Evolutionary conservation across 1,140 invertebrate genomes (phyloP).

Genomic region (Drosophila tsacasi): DNA sequence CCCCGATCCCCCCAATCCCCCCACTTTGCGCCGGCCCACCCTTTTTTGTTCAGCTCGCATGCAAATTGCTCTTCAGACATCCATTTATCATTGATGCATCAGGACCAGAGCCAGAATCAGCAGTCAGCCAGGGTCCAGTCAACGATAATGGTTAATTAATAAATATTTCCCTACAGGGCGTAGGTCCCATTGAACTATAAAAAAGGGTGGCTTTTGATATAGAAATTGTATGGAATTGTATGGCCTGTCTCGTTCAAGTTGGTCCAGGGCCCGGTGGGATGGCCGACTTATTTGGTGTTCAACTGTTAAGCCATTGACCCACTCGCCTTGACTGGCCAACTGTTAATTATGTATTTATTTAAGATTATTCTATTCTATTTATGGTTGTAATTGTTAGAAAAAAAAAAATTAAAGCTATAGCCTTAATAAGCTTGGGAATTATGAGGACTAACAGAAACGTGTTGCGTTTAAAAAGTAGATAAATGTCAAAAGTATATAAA

Average conservation of each 20-base stretch:
- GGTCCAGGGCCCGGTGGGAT: background rate
- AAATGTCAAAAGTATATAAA: too few species aligned
- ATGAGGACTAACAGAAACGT: background rate
- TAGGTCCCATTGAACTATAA: constrained; percentile 30
- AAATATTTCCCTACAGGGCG: constrained; percentile 60
- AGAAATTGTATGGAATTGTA: constrained; percentile 35
- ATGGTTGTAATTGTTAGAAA: background rate
- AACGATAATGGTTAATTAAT: constrained; percentile 82
- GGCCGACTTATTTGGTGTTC: constrained; percentile 16
- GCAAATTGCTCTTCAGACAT: constrained; percentile 81
- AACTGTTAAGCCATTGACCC: constrained; percentile 51
- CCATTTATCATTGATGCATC: constrained; percentile 71
- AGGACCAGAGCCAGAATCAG: constrained; percentile 36
- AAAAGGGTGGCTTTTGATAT: constrained; percentile 31
- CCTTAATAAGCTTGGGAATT: background rate
- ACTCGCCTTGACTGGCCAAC: constrained; percentile 23
- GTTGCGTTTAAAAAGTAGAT: background rate
- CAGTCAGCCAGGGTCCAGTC: constrained; percentile 37
- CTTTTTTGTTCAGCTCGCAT: constrained; percentile 54
- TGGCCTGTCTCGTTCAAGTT: constrained; percentile 1
- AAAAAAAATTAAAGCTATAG: background rate
- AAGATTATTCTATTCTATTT: background rate
- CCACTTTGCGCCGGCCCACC: constrained; percentile 11
- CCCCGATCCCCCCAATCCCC: background rate
- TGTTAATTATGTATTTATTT: constrained; percentile 21